Conservation (phyloP, 2,113 vertebrate species). For the Cervus canadensis region DNA sequence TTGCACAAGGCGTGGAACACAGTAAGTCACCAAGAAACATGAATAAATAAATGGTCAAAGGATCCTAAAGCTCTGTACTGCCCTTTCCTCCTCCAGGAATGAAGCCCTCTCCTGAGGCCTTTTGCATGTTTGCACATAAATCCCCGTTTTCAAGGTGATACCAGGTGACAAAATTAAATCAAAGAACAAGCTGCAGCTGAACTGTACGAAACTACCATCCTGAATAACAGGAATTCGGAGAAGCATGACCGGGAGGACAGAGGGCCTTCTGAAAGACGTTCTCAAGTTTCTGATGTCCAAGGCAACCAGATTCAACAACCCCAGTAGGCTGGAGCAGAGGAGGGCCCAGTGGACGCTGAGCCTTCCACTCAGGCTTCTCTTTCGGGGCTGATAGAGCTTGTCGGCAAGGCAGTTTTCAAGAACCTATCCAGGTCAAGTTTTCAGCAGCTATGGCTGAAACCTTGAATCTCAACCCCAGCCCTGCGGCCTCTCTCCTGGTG, state of each 20-base stretch:
- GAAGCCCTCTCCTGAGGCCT: background rate
- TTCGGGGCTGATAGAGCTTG: background rate
- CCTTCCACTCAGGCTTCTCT: background rate
- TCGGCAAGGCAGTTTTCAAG: background rate
- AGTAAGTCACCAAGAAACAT: background rate
- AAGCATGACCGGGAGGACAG: fast-evolving
- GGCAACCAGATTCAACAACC: background rate
- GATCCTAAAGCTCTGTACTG: background rate
- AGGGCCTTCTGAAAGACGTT: background rate
- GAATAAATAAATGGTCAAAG: background rate
- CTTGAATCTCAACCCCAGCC: background rate
- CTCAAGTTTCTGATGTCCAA: background rate
- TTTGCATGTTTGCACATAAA: background rate
- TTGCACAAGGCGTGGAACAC: background rate
- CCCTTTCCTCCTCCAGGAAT: background rate
- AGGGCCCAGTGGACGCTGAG: background rate
- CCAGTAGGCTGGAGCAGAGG: background rate
- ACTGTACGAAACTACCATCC: background rate
- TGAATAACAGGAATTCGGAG: background rate
- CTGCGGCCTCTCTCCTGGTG: background rate
- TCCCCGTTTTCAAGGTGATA: background rate
- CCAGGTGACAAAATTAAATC: background rate
- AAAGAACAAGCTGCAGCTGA: background rate
- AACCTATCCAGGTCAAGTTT: background rate
- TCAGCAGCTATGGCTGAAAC: background rate